phyloP scores from a whole-genome alignment of 2,888 invertebrate genomes.

The Terebella lapidaria region DNA sequence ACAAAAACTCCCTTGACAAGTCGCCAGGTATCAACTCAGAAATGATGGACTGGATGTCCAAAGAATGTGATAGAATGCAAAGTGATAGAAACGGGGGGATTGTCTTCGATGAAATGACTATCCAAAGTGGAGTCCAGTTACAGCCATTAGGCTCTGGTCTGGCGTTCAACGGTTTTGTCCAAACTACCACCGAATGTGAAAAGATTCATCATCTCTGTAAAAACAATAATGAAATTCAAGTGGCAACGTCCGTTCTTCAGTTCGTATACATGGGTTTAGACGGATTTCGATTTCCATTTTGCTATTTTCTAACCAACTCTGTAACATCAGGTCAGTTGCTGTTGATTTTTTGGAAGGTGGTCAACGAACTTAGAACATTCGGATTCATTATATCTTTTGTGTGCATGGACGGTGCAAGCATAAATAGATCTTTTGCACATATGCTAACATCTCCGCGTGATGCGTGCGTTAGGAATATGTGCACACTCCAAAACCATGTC shows the following conservation, averaged over 20 bases:
- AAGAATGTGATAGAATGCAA: not conserved
- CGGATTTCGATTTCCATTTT: not conserved
- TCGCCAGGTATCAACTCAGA: not conserved
- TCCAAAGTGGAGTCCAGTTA: not conserved
- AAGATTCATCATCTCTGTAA: not conserved
- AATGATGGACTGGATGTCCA: not conserved
- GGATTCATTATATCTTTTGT: not conserved
- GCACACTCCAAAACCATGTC: not conserved
- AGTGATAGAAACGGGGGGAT: not conserved
- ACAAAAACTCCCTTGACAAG: not conserved
- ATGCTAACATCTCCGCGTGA: not conserved
- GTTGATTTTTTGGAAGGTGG: not conserved
- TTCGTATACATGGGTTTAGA: not conserved
- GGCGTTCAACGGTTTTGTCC: not conserved
- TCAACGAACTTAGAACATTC: not conserved
- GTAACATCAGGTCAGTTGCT: not conserved
- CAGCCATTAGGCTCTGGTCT: not conserved
- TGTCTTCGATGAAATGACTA: not conserved
- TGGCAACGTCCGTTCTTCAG: not conserved
- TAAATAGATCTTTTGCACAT: not conserved
- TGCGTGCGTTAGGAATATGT: not conserved
- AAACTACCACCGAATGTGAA: not conserved
- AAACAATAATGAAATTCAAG: not conserved
- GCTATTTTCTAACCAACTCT: not conserved
- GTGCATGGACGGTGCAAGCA: not conserved